phyloP scores from a whole-genome alignment of 2,113 vertebrate genomes.

The Psilopogon haemacephalus region DNA sequence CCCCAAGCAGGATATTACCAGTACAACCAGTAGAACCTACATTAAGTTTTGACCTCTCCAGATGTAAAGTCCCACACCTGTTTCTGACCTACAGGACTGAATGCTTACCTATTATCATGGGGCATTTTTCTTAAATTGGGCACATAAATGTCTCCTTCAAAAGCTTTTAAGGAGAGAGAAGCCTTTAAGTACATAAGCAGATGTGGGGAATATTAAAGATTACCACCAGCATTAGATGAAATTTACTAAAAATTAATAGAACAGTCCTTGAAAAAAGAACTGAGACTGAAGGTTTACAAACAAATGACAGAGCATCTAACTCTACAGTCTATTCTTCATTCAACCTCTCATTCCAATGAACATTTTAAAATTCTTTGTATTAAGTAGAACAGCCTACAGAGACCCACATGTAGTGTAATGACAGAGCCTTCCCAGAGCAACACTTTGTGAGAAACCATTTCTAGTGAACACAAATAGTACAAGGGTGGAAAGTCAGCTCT shows the following conservation, averaged over 20 bases:
- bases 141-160: background rate
- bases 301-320: background rate
- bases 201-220: background rate
- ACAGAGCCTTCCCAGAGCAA: background rate
- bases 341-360: fast-evolving
- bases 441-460: background rate
- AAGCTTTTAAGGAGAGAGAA: background rate
- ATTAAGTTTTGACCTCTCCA: background rate
- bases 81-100: background rate
- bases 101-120: fast-evolving
- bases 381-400: background rate
- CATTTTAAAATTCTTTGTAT: background rate
- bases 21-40: background rate
- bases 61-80: background rate
- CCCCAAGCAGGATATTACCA: background rate
- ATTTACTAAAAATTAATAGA: background rate
- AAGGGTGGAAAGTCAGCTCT: background rate
- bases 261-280: background rate
- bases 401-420: background rate
- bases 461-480: background rate
- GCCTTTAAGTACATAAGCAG: too few relatives aligned
- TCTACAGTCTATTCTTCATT: background rate
- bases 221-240: background rate
- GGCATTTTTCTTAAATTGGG: background rate
- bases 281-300: background rate